Base-by-base conservation (phyloP, 64 coral and sea anemone genomes). In the Porites lutea region DNA sequence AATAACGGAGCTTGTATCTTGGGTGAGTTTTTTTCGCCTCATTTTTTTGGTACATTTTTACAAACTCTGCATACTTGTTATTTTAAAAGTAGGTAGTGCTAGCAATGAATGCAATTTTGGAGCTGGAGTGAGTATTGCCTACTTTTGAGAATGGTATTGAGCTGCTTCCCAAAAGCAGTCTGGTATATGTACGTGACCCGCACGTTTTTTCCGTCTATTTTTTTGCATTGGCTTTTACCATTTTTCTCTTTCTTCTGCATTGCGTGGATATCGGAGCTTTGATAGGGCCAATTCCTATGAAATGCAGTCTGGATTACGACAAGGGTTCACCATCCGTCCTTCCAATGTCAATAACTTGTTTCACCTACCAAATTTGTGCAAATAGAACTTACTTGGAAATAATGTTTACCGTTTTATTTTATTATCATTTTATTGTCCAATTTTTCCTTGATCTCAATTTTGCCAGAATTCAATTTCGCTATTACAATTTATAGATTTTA, bases 121-220 rank as follows among this genome's bases (percentile, higher is more conserved):
- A 37, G 27, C 27, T 37, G 27, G 27, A 37, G 27, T 37, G 27
- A 37, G 27, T 37, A 37, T 37, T 37, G 27, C 27, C 27, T 82
- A 82, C 79, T 52, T 82, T 82, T 62, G 43, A 22, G 52, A 12
- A 83, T 44, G 12, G 15, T 83, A 63, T 83, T 22, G 55, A 63
- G 23, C 37, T 61, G 44, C 46, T 83, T 16, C 60, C 64, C 80
- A 83, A 83, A 83, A 65, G 80, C 80, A 62, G 58, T 59, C 37
- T 83, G 58, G 80, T 83, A 83, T 20, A 83, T 83, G 80, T 83
- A 83, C 4, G 80, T 65, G n/a, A 65, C 80, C 58, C 80, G 27
- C 21, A 83, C 58, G 58, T 83, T 83, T 49, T 63, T 83, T 5
- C 20, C 58, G 20, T 83, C 64, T 2, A 83, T 37, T 83, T 83